Conservation (phyloP, 2,888 invertebrate genomes). For the Agrilus cyanescens region DNA sequence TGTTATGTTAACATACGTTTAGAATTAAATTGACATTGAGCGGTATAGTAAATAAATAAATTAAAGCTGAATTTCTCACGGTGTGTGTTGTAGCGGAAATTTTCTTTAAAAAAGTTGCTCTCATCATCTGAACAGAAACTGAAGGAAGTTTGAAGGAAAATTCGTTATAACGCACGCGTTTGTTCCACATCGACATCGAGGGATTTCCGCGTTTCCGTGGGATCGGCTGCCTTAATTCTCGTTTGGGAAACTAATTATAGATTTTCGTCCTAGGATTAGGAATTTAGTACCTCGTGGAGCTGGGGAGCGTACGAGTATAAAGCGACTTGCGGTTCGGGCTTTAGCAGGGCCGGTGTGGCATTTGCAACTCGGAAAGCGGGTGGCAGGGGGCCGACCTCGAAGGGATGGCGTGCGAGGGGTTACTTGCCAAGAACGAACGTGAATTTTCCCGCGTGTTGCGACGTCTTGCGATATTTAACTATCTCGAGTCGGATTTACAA, state of each 20-base stretch:
- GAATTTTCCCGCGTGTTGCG: slow-evolving; percentile 21
- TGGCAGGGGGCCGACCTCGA: slow-evolving; percentile 12
- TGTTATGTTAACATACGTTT: no score
- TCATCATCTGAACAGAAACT: no score
- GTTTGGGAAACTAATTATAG: slow-evolving; percentile 16
- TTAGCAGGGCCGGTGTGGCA: slow-evolving; percentile 22
- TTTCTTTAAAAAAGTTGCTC: no score
- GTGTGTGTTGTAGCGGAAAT: no score
- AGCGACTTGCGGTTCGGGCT: slow-evolving; percentile 15
- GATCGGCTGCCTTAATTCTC: no score
- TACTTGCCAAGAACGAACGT: slow-evolving; percentile 20
- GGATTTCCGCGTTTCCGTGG: no score
- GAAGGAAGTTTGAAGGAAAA: no score
- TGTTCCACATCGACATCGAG: no score
- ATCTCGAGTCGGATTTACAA: slow-evolving; percentile 14
- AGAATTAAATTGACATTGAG: no score
- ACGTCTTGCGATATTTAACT: slow-evolving; percentile 18
- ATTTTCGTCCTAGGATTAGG: slow-evolving; percentile 24
- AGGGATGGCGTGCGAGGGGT: slow-evolving; percentile 15
- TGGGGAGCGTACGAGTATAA: slow-evolving; percentile 20
- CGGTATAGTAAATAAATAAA: no score
- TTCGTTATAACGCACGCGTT: no score
- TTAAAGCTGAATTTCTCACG: no score
- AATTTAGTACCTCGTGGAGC: slow-evolving; percentile 26
- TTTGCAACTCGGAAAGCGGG: slow-evolving; percentile 21